Conservation (phyloP, 2,113 vertebrate genomes). For the Strigops habroptila region DNA sequence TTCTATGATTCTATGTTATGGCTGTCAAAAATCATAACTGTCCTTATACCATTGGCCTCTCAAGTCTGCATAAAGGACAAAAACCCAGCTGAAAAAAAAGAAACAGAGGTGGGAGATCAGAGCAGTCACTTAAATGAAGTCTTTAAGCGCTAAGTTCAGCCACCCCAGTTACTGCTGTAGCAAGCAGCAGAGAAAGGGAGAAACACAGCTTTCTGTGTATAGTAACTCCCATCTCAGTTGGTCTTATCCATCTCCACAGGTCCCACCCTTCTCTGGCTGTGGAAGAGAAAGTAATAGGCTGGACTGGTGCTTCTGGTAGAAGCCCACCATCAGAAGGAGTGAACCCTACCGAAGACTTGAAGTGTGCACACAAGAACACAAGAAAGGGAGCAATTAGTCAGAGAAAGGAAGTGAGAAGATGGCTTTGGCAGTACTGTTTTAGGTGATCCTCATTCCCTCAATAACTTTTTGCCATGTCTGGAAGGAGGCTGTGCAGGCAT, state of each 20-base stretch:
- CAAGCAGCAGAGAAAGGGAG: background rate
- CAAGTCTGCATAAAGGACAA: background rate
- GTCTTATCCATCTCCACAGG: background rate
- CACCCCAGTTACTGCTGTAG: background rate
- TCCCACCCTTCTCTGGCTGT: background rate
- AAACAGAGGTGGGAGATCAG: background rate
- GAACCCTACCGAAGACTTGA: background rate
- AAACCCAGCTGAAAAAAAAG: fast-evolving
- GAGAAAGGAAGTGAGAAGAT: background rate
- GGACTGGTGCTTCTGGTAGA: background rate
- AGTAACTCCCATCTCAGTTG: background rate
- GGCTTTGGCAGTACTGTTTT: background rate
- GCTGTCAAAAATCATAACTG: background rate
- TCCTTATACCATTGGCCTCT: background rate
- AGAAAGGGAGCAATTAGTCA: background rate
- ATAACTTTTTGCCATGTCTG: background rate
- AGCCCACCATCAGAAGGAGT: background rate
- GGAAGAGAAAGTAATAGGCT: background rate
- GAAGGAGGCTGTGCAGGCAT: background rate
- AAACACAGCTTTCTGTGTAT: background rate
- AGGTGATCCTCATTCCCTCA: background rate
- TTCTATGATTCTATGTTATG: background rate
- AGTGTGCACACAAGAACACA: background rate
- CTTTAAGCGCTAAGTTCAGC: background rate
- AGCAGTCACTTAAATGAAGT: background rate